Evolutionary conservation across 92 coral and sea anemone genomes (phyloP).

Genomic region (Metridium senile): DNA sequence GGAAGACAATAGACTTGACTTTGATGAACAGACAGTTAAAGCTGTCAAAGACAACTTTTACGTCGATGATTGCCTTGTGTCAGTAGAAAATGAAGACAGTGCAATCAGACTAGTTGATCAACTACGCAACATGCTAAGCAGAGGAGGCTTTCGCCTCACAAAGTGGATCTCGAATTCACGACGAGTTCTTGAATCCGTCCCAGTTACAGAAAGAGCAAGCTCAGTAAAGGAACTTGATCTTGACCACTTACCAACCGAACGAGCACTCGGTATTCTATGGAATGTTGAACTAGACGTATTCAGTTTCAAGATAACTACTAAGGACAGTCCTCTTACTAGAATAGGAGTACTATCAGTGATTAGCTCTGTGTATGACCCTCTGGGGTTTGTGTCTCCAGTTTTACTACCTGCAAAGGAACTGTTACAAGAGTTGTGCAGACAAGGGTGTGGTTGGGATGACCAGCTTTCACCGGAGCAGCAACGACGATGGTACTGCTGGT

Average conservation of each 20-base stretch:
- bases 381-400: conserved; percentile 40
- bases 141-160: conserved; percentile 36
- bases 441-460: conserved; percentile 45
- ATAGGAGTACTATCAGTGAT: conserved; percentile 39
- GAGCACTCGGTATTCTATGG: conserved; percentile 47
- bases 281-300: conserved; percentile 42
- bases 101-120: conserved; percentile 54
- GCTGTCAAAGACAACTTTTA: conserved; percentile 44
- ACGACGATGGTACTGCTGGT: conserved; percentile 31
- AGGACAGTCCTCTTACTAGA: conserved; percentile 44
- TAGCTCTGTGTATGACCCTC: conserved; percentile 49
- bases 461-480: conserved; percentile 29
- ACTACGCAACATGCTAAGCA: conserved; percentile 41
- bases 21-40: conserved; percentile 14
- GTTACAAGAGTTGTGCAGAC: conserved; percentile 46
- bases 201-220: conserved; percentile 41
- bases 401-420: conserved; percentile 29
- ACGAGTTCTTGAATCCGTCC: conserved; percentile 38
- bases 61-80: conserved; percentile 50
- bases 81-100: conserved; percentile 22
- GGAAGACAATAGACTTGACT: conserved; percentile 29
- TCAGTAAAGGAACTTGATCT: conserved; percentile 41
- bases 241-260: conserved; percentile 34
- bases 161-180: conserved; percentile 39
- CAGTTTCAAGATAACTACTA: conserved; percentile 37